Evolutionary conservation across 2,113 vertebrate genomes (phyloP), one percentile per base, ranked within the genome.

Genomic region (Cnemophilus loriae): DNA sequence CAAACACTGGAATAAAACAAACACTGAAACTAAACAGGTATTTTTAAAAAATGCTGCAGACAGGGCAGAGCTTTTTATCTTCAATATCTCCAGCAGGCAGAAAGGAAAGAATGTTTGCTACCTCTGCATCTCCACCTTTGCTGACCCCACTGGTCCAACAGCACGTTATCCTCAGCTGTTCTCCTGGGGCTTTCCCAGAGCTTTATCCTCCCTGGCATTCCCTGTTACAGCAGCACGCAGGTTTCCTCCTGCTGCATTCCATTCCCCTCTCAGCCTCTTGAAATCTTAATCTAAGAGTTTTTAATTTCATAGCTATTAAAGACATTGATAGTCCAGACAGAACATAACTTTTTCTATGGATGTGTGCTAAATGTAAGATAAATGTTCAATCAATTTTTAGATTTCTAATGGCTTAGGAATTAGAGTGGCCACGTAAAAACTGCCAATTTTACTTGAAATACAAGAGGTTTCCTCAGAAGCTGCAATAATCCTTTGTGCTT

Each of bases 321-420:
- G 67, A 32, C 69, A 50, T 53, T 82, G 80, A 56, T 33, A 69
- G 32, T 33, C 73, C 56, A 69, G 37, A 46, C 28, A 84, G 80
- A 93, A 79, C 32, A 42, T n/a, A 67, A 77, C 52, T 80, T 83
- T 67, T 60, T 49, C 69, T 68, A 26, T 53, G 49, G 79, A 46
- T 33, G 23, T 53, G 73, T 90, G 90, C 53, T 96, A 89, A 87
- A 76, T 49, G 15, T 10, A 73, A 91, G 87, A 95, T 53, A 60
- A 87, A 93, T 4, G 44, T 60, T 92, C 89, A 96, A 87, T 94
- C 88, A 71, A 93, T 90, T 90, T 90, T 84, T 76, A 92, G 76
- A 57, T 95, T 95, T 94, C 80, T 94, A 94, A 96, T 93, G 86
- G 73, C 41, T 96, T 95, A 78, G 92, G 77, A 93, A 97, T 92